Evolutionary conservation across 2,113 vertebrate species (phyloP).

Genomic region (Gadus chalcogrammus): DNA sequence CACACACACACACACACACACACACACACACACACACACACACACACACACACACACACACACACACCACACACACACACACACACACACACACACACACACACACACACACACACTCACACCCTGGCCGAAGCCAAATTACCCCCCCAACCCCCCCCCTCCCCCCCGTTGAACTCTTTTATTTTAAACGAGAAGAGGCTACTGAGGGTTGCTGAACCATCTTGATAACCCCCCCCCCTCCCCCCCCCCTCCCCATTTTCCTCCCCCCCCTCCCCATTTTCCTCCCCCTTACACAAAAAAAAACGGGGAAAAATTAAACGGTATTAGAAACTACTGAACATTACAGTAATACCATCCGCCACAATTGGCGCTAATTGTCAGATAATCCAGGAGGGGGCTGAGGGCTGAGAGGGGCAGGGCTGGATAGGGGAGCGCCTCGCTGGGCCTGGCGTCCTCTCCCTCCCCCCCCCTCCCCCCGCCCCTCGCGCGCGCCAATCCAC

Average conservation of each 20-base stretch:
- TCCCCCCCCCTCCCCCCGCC: not conserved
- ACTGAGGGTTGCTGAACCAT: conserved; percentile 71
- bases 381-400: conserved; percentile 74
- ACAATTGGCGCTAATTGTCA: conserved; percentile 81
- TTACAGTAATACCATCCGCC: conserved; percentile 72
- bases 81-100: too few species aligned
- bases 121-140: conserved; percentile 75
- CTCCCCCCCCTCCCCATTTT: too few species aligned
- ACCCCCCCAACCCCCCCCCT: conserved; percentile 65
- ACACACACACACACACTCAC: too few species aligned
- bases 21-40: too few species aligned
- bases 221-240: conserved; percentile 59
- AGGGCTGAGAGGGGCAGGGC: conserved; percentile 63
- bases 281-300: conserved; percentile 16
- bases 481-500: conserved; percentile 38
- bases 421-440: conserved; percentile 59
- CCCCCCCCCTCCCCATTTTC: not conserved
- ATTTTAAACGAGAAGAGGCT: conserved; percentile 76
- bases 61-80: too few species aligned
- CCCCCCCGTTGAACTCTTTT: conserved; percentile 60
- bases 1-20: too few species aligned
- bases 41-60: too few species aligned
- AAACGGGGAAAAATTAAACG: conserved; percentile 67
- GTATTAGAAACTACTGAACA: conserved; percentile 75
- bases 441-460: conserved; percentile 55